A percentile compares a stretch with the other conserved stretches of the same genome.
Conservation (phyloP, 2,113 vertebrate genomes). For the Salvator merianae region DNA sequence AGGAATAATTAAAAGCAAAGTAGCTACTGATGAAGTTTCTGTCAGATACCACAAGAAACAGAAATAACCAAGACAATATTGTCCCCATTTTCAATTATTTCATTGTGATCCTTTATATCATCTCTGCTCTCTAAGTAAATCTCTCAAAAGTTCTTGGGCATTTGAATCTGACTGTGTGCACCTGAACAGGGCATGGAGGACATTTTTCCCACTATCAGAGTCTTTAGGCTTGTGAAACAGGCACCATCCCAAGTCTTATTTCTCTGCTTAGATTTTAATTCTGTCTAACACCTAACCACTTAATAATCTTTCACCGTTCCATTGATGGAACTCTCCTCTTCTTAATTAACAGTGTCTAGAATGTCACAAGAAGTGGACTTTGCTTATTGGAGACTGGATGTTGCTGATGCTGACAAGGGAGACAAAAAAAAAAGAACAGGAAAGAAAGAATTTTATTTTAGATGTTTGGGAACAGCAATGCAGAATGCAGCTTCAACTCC, state of each 20-base stretch:
- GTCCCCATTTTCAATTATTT: neutral
- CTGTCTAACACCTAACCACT: neutral
- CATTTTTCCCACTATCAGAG: neutral
- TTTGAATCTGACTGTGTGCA: too few species aligned
- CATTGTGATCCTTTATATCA: neutral
- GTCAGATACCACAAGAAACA: neutral
- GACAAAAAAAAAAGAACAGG: neutral
- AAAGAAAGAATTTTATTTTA: neutral
- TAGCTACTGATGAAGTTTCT: neutral
- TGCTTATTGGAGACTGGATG: neutral
- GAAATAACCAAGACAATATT: neutral
- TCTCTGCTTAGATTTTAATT: conserved; percentile 3
- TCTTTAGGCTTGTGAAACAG: neutral
- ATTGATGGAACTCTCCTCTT: neutral
- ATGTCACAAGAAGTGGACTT: neutral
- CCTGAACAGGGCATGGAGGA: neutral
- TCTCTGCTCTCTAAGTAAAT: neutral
- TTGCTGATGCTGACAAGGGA: neutral
- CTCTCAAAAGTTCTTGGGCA: too few species aligned
- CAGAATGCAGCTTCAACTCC: neutral
- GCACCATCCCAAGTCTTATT: too few species aligned
- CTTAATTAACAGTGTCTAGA: neutral
- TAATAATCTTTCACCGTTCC: neutral
- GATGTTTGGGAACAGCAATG: neutral
- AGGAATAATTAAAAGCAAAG: neutral